phyloP scores from a whole-genome alignment of 2,888 invertebrate genomes.

The Drosophila tripunctata region DNA sequence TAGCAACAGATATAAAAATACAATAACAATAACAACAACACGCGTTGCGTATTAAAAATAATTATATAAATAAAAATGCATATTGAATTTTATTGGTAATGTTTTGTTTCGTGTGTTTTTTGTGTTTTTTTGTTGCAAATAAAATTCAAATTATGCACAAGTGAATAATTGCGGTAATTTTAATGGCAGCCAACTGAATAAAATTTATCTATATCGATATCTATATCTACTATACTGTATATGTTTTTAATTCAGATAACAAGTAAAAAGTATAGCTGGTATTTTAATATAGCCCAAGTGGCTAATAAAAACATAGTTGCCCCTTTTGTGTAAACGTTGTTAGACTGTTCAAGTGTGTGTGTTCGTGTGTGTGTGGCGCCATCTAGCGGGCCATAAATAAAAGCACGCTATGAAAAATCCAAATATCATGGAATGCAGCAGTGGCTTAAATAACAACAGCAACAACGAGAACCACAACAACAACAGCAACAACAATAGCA shows the following conservation, averaged over 20 bases:
- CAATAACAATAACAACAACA: slow-evolving; percentile 15
- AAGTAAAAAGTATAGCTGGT: slow-evolving; percentile 35
- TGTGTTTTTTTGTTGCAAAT: slow-evolving; percentile 50
- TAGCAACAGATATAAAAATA: slow-evolving; percentile 10
- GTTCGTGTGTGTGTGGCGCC: slow-evolving; percentile 56
- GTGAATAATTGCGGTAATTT: slow-evolving; percentile 73
- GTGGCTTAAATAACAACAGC: slow-evolving; percentile 56
- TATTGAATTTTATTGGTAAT: slow-evolving; percentile 4
- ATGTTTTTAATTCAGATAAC: slow-evolving; percentile 8
- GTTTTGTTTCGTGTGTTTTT: slow-evolving; percentile 8
- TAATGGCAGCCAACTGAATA: slow-evolving; percentile 55
- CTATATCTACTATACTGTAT: slow-evolving; percentile 6
- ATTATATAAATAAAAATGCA: slow-evolving; percentile 10
- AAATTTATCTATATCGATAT: slow-evolving; percentile 29
- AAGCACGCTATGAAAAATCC: slow-evolving; percentile 77
- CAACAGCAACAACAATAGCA: slow-evolving; percentile 24
- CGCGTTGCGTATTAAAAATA: slow-evolving; percentile 26
- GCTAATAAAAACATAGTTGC: slow-evolving; percentile 63
- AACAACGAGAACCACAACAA: slow-evolving; percentile 43
- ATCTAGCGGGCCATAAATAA: slow-evolving; percentile 71
- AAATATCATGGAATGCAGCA: slow-evolving; percentile 77
- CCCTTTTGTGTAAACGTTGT: slow-evolving; percentile 11
- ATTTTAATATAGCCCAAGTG: slow-evolving; percentile 72
- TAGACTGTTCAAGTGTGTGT: slow-evolving; percentile 17
- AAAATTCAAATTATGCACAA: slow-evolving; percentile 75